phyloP scores from a whole-genome alignment of 2,797 vertebrate genomes.

The Coilia nasus region DNA sequence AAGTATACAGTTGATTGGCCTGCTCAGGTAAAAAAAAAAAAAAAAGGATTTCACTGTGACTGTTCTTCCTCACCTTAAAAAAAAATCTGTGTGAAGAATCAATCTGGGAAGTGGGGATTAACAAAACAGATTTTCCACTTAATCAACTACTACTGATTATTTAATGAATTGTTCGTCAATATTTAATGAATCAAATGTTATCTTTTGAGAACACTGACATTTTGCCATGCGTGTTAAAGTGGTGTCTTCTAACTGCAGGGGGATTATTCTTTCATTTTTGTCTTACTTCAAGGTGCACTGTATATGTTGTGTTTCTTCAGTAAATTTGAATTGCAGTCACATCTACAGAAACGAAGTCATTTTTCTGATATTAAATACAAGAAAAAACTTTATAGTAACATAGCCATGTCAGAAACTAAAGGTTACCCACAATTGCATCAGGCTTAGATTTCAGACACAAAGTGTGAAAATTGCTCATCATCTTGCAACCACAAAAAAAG shows the following conservation, averaged over 20 bases:
- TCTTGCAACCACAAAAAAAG: neutral
- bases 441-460: neutral
- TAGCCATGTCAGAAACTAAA: neutral
- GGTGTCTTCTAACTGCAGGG: neutral
- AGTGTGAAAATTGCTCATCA: neutral
- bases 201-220: neutral
- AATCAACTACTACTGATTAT: neutral
- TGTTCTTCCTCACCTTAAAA: neutral
- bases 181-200: neutral
- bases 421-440: neutral
- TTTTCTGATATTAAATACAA: neutral
- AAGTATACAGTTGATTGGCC: neutral
- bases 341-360: neutral
- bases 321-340: neutral
- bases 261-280: neutral
- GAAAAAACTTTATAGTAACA: neutral
- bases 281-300: neutral
- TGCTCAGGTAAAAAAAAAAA: slow-evolving; percentile 5
- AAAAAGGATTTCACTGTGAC: neutral
- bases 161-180: neutral
- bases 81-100: neutral
- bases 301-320: neutral
- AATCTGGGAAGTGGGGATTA: neutral
- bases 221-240: neutral
- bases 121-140: neutral